Percentiles rank a stretch among this genome's conserved stretches.
Conservation (phyloP, 2,797 vertebrate species). For the Chaetophractus vellerosus region DNA sequence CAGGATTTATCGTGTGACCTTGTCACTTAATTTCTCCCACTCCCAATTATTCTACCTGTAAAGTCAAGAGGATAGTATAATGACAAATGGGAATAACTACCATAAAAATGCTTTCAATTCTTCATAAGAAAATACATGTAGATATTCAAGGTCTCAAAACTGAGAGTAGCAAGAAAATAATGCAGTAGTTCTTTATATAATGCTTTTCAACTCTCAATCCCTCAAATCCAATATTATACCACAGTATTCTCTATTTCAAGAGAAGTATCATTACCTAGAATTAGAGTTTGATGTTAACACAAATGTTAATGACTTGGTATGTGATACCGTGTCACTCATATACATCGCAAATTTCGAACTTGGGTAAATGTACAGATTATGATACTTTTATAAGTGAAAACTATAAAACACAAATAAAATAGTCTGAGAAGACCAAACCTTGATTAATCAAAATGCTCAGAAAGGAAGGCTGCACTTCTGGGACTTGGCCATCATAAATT, state of each 20-base stretch:
- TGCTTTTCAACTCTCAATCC: not conserved
- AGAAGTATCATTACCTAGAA: not conserved
- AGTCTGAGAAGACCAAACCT: not conserved
- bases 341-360: not conserved
- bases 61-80: not conserved
- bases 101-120: slow-evolving; percentile 3
- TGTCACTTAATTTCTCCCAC: not conserved
- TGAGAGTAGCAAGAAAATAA: not conserved
- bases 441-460: slow-evolving; percentile 39
- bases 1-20: not conserved
- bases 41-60: not conserved
- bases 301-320: not conserved
- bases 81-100: not conserved
- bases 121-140: not conserved
- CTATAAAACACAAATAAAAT: not conserved
- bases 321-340: not conserved
- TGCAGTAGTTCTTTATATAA: not conserved
- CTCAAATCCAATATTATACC: not conserved
- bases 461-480: not conserved
- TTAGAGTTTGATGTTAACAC: not conserved
- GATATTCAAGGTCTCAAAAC: not conserved
- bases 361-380: not conserved
- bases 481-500: not conserved
- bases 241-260: not conserved
- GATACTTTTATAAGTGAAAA: slow-evolving; percentile 42